Conservation (phyloP, 1,140 invertebrate species). For the Halictus rubicundus region DNA sequence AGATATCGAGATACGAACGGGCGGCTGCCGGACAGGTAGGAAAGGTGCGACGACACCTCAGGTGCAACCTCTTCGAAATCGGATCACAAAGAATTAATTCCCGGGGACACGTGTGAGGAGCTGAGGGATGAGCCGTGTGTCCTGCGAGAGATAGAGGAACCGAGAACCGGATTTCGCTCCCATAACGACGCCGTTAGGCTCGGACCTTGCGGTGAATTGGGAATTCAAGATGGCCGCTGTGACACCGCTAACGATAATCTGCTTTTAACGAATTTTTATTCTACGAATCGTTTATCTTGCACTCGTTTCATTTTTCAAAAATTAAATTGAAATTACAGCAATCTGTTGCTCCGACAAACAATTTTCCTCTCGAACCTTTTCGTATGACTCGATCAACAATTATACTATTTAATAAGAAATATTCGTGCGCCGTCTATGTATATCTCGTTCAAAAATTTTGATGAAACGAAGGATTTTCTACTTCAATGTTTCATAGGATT, state of each 20-base stretch:
- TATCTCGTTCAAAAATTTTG: no score
- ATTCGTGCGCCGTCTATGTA: no score
- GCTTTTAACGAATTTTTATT: background rate
- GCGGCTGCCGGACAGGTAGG: constrained; percentile 42
- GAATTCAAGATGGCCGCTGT: background rate
- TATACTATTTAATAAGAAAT: no score
- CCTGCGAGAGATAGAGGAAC: constrained; percentile 52
- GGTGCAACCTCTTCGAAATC: constrained; percentile 59
- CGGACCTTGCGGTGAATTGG: background rate
- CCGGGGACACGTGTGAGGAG: constrained; percentile 46
- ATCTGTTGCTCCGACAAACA: no score
- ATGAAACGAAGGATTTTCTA: no score
- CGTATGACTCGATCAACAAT: no score
- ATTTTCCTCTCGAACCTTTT: no score
- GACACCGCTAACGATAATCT: no score
- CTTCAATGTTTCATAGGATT: no score
- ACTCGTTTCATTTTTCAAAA: no score
- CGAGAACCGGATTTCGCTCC: constrained; percentile 45
- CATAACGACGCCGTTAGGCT: background rate
- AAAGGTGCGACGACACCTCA: constrained; percentile 56
- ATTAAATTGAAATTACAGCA: no score
- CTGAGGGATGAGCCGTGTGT: background rate
- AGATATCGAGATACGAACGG: constrained; percentile 64
- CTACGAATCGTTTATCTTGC: background rate
- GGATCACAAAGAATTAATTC: constrained; percentile 65